phyloP scores from a whole-genome alignment of 2,888 invertebrate species.

The Athripsodes cinereus region DNA sequence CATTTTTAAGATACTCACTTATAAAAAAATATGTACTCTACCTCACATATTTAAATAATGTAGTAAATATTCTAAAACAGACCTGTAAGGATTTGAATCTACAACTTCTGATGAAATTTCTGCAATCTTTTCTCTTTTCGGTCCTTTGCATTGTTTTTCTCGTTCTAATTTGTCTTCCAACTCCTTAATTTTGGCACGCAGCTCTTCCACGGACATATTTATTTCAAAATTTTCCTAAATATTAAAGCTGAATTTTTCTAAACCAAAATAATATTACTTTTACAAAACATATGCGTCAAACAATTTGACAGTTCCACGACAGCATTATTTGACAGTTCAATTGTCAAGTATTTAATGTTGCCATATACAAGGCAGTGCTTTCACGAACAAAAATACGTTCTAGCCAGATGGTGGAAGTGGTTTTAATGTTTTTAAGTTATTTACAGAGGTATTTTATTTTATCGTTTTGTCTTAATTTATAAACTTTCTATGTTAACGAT shows the following conservation, averaged over 20 bases:
- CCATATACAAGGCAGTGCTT: too few species aligned
- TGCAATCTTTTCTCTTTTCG: slow-evolving; percentile 67
- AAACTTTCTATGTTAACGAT: too few species aligned
- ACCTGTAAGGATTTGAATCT: slow-evolving; percentile 98
- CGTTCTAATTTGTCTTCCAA: slow-evolving; percentile 58
- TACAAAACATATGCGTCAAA: neutral
- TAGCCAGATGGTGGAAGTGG: too few species aligned
- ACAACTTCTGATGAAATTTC: slow-evolving; percentile 95
- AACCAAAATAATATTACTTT: too few species aligned
- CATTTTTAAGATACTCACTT: too few species aligned
- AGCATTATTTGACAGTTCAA: neutral
- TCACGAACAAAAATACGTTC: too few species aligned
- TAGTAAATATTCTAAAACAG: too few species aligned
- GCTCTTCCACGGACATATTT: slow-evolving; percentile 43
- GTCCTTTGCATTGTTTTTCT: slow-evolving; percentile 39
- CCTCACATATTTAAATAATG: too few species aligned
- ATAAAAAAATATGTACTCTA: too few species aligned
- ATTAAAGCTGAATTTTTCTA: neutral
- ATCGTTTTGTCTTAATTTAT: too few species aligned
- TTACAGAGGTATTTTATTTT: too few species aligned
- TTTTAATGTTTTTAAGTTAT: too few species aligned
- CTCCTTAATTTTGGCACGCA: slow-evolving; percentile 56
- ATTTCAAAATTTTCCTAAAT: neutral
- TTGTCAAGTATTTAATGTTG: neutral
- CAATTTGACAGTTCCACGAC: neutral